Percentiles rank a stretch among this genome's conserved stretches.
Evolutionary conservation across 2,113 vertebrate species (phyloP).

Genomic region (Cervus canadensis): DNA sequence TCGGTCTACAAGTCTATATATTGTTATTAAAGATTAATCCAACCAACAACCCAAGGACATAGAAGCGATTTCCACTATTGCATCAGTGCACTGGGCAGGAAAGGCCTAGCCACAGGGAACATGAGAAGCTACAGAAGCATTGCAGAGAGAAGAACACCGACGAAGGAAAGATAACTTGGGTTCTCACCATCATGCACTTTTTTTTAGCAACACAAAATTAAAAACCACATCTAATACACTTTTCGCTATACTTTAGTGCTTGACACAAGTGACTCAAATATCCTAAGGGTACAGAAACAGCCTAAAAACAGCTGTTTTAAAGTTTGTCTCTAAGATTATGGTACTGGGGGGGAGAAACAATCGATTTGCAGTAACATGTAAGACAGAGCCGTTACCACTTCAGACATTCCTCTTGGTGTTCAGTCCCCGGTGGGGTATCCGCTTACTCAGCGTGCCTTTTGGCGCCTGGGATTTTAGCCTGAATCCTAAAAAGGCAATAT

Average conservation of each 20-base stretch:
- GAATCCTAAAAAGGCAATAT: conserved; percentile 87
- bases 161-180: conserved; percentile 89
- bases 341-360: conserved; percentile 80
- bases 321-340: conserved; percentile 87
- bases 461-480: conserved; percentile 98
- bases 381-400: conserved; percentile 82
- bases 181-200: conserved; percentile 96
- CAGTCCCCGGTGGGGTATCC: conserved; percentile 41
- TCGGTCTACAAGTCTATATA: conserved; percentile 88
- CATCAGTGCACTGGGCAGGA: conserved; percentile 88
- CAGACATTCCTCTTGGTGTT: conserved; percentile 75
- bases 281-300: conserved; percentile 85
- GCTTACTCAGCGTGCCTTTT: conserved; percentile 96
- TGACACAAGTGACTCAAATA: conserved; percentile 87
- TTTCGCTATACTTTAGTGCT: conserved; percentile 91
- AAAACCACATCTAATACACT: conserved; percentile 88
- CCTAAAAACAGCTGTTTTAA: conserved; percentile 78
- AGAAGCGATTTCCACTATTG: conserved; percentile 90
- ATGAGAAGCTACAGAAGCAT: conserved; percentile 89
- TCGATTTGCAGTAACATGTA: conserved; percentile 81
- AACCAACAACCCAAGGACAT: conserved; percentile 90
- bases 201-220: conserved; percentile 90
- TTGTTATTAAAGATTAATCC: conserved; percentile 92
- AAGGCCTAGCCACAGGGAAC: conserved; percentile 89
- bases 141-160: conserved; percentile 87